Base-by-base conservation (phyloP, 2,888 invertebrate species). In the Ichneumoninae sp. region DNA sequence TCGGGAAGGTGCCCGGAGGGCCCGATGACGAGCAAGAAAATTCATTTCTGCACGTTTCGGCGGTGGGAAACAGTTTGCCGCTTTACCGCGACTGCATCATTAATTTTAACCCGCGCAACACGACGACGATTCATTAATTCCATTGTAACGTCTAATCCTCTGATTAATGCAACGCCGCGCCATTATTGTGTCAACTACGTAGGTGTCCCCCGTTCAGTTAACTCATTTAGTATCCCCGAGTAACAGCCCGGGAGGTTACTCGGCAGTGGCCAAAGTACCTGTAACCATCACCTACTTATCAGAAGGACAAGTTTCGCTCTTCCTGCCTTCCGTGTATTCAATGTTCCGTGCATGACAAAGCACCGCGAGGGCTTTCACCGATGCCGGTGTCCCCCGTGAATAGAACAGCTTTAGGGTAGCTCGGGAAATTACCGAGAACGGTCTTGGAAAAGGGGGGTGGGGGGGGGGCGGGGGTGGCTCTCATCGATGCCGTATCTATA, bases 341-440 rank as follows among this genome's bases (percentile, higher is more conserved):
- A 1, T 60, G 47, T 47, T 47, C 63, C 52, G 80, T 83, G 87
- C 85, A 87, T 87, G 87, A 85, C 85, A 83, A 81, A 82, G 81
- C 75, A 78, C 79, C 77, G 79, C 80, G 76, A 86, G 66, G 76
- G 81, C 60, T 70, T 71, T 69, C 44, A 47, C 50, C 26, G 22
- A 71, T 52, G 54, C 40, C n/a, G 68, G 66, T 33, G 47, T 84
- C 84, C 84, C 81, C 57, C 33, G 70, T 40, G 84, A 69, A 78
- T 65, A 52, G 76, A 69, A 63, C 60, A 52, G 69, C 71, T 77
- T 57, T 60, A 47, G 69, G 69, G 47, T 79, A 74, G 74, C 81
- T 78, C 74, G 69, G 40, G 74, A 81, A 84, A 78, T 81, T 70
- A 81, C 66, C 65, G 19, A 57, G 73, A 73, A 74, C 63, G 54